Evolutionary conservation across 2,797 vertebrate species (phyloP).

Genomic region (Melanotaenia trifasciata): DNA sequence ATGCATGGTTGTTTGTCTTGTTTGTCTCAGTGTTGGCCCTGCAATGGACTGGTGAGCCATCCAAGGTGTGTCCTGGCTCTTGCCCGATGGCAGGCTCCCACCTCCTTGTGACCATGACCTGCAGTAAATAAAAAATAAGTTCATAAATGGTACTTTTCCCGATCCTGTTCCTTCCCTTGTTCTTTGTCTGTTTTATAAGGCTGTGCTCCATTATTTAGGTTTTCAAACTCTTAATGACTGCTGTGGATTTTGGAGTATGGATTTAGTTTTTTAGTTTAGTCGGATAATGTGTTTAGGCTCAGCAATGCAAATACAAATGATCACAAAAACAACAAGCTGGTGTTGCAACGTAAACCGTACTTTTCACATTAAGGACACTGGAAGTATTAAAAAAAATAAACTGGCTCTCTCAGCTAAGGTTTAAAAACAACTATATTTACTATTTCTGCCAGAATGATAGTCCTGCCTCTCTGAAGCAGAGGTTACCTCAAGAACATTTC

Average conservation of each 20-base stretch:
- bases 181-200: background rate
- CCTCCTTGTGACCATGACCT: too few species aligned
- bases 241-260: background rate
- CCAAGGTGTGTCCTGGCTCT: too few species aligned
- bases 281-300: background rate
- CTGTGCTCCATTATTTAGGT: too few species aligned
- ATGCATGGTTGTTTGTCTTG: too few species aligned
- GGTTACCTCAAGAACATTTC: slow-evolving; percentile 35
- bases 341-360: background rate
- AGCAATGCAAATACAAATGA: background rate
- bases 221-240: too few species aligned
- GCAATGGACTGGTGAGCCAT: too few species aligned
- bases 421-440: slow-evolving; percentile 13
- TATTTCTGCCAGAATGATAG: slow-evolving; percentile 3
- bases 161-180: background rate
- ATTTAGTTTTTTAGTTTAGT: background rate
- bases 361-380: background rate
- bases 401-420: background rate
- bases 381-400: background rate
- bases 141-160: background rate
- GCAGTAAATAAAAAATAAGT: too few species aligned
- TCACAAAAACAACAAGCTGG: background rate
- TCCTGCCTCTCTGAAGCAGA: slow-evolving; percentile 8
- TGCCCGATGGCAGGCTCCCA: too few species aligned
- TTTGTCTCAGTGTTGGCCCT: too few species aligned